phyloP scores from a whole-genome alignment of 2,113 vertebrate genomes.

The Centropristis striata region DNA sequence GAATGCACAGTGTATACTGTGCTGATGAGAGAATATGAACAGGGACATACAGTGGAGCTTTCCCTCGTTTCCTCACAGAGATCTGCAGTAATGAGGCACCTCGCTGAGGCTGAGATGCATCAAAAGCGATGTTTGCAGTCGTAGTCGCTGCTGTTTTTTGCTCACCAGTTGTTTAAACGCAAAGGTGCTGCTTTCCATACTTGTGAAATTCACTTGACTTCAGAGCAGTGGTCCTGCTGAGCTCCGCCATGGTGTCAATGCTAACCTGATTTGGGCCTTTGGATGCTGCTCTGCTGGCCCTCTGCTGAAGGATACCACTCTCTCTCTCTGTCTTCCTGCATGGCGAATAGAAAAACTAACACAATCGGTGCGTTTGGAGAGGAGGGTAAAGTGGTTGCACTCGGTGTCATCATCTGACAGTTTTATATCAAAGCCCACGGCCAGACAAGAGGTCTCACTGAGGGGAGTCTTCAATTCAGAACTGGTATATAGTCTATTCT shows the following conservation, averaged over 20 bases:
- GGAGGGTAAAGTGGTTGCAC: constrained; percentile 59
- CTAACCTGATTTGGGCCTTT: constrained; percentile 54
- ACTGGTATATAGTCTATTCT: constrained; percentile 34
- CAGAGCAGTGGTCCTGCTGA: constrained; percentile 51
- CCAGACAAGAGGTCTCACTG: constrained; percentile 56
- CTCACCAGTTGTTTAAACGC: constrained; percentile 22
- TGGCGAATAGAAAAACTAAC: constrained; percentile 2
- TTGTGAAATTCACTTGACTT: constrained; percentile 48
- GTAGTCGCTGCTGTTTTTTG: background rate
- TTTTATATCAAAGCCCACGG: constrained; percentile 68
- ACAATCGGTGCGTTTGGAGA: constrained; percentile 39
- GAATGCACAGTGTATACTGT: constrained; percentile 6
- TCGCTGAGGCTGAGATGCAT: constrained; percentile 56
- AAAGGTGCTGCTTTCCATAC: constrained; percentile 32
- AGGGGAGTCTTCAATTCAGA: constrained; percentile 51
- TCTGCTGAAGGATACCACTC: background rate
- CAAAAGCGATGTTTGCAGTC: constrained; percentile 30
- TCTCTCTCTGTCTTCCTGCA: constrained; percentile 16
- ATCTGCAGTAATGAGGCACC: constrained; percentile 69
- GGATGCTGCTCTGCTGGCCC: constrained; percentile 22
- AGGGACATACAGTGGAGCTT: constrained; percentile 32
- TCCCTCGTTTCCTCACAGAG: constrained; percentile 13
- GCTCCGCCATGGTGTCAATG: constrained; percentile 13
- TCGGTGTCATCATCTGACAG: constrained; percentile 78
- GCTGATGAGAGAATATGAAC: constrained; percentile 67